Percentiles rank a stretch among this genome's conserved stretches.
These are phyloP conservation scores for Lordiphosa andalusiaca DNA, from an alignment of 2,888 invertebrate species.

Conservation along the genomic window DNA sequence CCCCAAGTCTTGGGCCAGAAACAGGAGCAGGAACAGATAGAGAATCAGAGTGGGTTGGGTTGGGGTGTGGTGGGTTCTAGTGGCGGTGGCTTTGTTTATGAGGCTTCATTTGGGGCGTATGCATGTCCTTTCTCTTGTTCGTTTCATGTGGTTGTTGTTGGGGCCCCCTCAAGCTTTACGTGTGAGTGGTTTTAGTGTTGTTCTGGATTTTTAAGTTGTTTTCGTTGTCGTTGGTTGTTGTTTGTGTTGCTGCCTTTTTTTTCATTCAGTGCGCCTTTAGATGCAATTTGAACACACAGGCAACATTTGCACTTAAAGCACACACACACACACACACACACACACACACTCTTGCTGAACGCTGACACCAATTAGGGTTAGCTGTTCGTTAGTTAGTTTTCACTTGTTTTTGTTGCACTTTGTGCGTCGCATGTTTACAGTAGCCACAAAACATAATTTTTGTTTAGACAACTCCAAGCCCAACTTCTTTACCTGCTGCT, in stretches of 20 bases:
- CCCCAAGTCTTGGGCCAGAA: slow-evolving; percentile 42
- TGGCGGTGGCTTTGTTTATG: slow-evolving; percentile 58
- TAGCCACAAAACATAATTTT: slow-evolving; percentile 70
- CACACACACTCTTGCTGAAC: slow-evolving; percentile 43
- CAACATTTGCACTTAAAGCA: slow-evolving; percentile 20
- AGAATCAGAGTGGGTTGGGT: not conserved
- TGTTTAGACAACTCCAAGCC: slow-evolving; percentile 62
- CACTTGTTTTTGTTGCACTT: slow-evolving; percentile 44
- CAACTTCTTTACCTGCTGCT: slow-evolving; percentile 21
- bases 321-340: slow-evolving; percentile 27
- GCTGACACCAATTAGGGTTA: slow-evolving; percentile 73
- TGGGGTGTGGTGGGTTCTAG: slow-evolving; percentile 11
- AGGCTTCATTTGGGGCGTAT: slow-evolving; percentile 58
- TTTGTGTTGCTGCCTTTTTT: slow-evolving; percentile 41
- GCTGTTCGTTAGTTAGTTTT: slow-evolving; percentile 38
- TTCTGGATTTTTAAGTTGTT: slow-evolving; percentile 74
- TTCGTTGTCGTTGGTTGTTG: slow-evolving; percentile 64
- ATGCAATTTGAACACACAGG: slow-evolving; percentile 53
- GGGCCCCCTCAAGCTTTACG: slow-evolving; percentile 61
- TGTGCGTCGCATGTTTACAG: slow-evolving; percentile 65
- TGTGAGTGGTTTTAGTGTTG: slow-evolving; percentile 73
- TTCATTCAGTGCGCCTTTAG: slow-evolving; percentile 42
- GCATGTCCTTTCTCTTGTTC: slow-evolving; percentile 23
- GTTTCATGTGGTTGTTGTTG: slow-evolving; percentile 23
- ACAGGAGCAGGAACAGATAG: slow-evolving; percentile 4